Conservation (phyloP, 2,888 invertebrate genomes). For the Papilio demoleus region DNA sequence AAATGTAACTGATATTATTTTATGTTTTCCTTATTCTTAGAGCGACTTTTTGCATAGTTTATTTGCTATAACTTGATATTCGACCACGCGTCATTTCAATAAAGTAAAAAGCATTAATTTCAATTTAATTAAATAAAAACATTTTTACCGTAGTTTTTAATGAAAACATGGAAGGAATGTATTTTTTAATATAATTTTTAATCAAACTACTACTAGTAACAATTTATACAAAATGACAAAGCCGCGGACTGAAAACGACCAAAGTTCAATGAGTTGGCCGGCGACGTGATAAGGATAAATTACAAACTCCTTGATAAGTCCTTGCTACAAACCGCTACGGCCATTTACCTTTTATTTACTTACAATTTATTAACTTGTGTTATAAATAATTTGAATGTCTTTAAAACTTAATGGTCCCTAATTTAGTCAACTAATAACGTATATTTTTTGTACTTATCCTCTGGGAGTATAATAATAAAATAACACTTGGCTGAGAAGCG, state of each 20-base stretch:
- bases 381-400: not conserved
- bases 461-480: not conserved
- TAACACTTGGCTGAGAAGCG: not conserved
- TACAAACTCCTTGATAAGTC: conserved; percentile 21
- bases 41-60: not conserved
- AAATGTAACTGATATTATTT: not conserved
- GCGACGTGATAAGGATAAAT: conserved; percentile 26
- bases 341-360: not conserved
- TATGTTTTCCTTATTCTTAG: not conserved
- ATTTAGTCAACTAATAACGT: not conserved
- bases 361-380: not conserved
- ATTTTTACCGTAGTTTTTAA: too few relatives aligned
- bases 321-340: conserved; percentile 9
- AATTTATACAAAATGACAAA: conserved; percentile 2
- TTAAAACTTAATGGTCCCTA: not conserved
- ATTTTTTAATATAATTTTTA: conserved; percentile 1
- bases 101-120: too few relatives aligned
- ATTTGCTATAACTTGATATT: not conserved
- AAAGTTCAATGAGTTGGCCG: conserved; percentile 23
- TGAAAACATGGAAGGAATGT: too few relatives aligned
- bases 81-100: not conserved
- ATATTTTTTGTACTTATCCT: not conserved
- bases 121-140: too few relatives aligned
- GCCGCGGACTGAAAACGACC: conserved; percentile 11
- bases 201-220: conserved; percentile 6